Evolutionary conservation across 2,113 vertebrate genomes (phyloP).

Genomic region (Natator depressus): DNA sequence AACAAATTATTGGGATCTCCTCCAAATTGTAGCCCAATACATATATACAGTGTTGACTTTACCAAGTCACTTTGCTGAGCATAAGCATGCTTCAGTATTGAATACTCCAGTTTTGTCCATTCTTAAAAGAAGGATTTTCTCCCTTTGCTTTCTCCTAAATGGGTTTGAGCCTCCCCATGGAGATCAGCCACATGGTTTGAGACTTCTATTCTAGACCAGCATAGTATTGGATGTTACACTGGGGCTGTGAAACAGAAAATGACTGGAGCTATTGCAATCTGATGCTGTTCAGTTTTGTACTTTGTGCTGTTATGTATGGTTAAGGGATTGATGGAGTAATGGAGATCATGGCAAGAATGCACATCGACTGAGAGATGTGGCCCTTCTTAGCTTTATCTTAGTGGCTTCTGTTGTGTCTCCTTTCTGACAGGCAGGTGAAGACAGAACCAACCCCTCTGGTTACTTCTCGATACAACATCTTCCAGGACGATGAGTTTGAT

Average conservation of each 20-base stretch:
- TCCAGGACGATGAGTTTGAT: slow-evolving; percentile 96
- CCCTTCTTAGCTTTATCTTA: background rate
- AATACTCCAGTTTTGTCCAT: background rate
- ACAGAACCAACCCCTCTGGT: slow-evolving; percentile 83
- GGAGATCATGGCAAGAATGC: background rate
- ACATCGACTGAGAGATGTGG: background rate
- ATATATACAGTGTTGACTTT: background rate
- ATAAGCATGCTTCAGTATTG: background rate
- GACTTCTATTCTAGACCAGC: background rate
- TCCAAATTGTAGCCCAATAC: slow-evolving; percentile 25
- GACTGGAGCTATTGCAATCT: background rate
- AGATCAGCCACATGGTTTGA: background rate
- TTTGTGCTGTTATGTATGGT: rapidly evolving
- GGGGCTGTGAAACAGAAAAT: background rate
- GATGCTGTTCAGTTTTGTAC: background rate
- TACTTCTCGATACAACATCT: slow-evolving; percentile 84
- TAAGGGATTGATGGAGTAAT: background rate
- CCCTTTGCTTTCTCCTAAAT: background rate
- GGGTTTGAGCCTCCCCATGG: background rate
- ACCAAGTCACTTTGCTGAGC: background rate
- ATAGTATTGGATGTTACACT: rapidly evolving
- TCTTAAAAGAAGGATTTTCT: background rate
- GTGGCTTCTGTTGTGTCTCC: background rate
- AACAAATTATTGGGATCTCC: slow-evolving; percentile 31
- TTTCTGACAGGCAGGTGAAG: slow-evolving; percentile 77